These are phyloP conservation scores for Sinohyriopsis cumingii DNA, from an alignment of 2,888 invertebrate genomes.

Conservation along the genomic window DNA sequence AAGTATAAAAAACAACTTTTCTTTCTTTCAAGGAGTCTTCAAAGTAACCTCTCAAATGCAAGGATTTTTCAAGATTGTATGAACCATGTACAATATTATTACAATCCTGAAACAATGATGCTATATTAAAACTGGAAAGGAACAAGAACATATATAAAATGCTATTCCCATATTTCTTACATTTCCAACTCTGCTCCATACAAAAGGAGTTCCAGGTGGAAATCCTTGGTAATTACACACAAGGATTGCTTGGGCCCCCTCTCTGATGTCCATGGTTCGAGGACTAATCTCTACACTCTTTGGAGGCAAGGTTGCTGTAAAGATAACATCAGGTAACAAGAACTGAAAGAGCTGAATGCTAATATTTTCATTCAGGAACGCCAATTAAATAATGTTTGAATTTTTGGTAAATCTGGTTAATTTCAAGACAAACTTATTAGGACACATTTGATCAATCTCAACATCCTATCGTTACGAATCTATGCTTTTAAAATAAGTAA, in stretches of 20 bases:
- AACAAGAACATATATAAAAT: not conserved
- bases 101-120: not conserved
- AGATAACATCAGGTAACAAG: not conserved
- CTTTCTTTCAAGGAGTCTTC: too few relatives aligned
- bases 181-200: constrained; percentile 20
- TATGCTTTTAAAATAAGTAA: too few relatives aligned
- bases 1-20: too few relatives aligned
- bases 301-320: constrained; percentile 30
- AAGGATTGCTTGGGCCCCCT: constrained; percentile 91
- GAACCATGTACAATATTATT: too few relatives aligned
- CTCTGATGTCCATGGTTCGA: constrained; percentile 48
- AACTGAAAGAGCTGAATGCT: not conserved
- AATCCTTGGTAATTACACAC: constrained; percentile 87
- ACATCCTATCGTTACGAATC: too few relatives aligned
- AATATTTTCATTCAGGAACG: too few relatives aligned
- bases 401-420: not conserved
- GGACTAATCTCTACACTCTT: constrained; percentile 51
- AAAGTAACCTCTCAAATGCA: too few relatives aligned
- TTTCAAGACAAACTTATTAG: not conserved
- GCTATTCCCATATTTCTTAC: constrained; percentile 10
- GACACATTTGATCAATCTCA: too few relatives aligned
- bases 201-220: constrained; percentile 25
- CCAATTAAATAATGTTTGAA: too few relatives aligned
- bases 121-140: not conserved
- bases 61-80: too few relatives aligned